A percentile compares a stretch with the other conserved stretches of the same genome.
phyloP scores from a whole-genome alignment of 2,888 invertebrate species.

The Platycnemis pennipes region DNA sequence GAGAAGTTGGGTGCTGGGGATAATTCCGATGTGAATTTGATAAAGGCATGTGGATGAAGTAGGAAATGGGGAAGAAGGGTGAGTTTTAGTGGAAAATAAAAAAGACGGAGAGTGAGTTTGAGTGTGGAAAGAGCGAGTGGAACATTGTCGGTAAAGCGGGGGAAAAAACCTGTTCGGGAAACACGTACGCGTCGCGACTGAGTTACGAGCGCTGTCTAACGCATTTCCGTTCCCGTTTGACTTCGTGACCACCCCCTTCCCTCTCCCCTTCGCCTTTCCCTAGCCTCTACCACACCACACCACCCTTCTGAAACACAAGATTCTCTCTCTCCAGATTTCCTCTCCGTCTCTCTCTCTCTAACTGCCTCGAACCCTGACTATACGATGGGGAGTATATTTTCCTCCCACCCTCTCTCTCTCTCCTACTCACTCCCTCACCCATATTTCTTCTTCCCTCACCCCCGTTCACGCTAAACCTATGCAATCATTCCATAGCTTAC shows the following conservation, averaged over 20 bases:
- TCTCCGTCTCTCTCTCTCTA: background rate
- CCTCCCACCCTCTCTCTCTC: background rate
- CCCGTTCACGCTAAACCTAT: constrained; percentile 46
- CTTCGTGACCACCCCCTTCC: constrained; percentile 60
- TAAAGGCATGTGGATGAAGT: constrained; percentile 63
- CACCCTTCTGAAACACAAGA: background rate
- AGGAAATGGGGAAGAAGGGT: constrained; percentile 66
- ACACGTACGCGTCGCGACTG: constrained; percentile 68
- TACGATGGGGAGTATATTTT: background rate
- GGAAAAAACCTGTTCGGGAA: constrained; percentile 67
- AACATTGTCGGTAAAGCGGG: constrained; percentile 66
- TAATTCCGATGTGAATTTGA: constrained; percentile 66
- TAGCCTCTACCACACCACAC: background rate
- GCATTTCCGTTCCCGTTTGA: constrained; percentile 68
- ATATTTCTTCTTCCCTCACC: constrained; percentile 48
- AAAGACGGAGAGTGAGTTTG: constrained; percentile 35
- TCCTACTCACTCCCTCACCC: constrained; percentile 23
- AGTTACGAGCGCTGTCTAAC: constrained; percentile 64
- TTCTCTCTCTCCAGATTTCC: background rate
- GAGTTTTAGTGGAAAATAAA: constrained; percentile 53
- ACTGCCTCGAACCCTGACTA: background rate
- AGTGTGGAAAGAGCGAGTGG: constrained; percentile 63
- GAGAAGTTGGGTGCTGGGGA: background rate
- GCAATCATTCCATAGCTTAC: constrained; percentile 49
- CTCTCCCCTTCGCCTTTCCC: background rate